Evolutionary conservation across 2,113 vertebrate species (phyloP).

Genomic region (Zapornia atra): DNA sequence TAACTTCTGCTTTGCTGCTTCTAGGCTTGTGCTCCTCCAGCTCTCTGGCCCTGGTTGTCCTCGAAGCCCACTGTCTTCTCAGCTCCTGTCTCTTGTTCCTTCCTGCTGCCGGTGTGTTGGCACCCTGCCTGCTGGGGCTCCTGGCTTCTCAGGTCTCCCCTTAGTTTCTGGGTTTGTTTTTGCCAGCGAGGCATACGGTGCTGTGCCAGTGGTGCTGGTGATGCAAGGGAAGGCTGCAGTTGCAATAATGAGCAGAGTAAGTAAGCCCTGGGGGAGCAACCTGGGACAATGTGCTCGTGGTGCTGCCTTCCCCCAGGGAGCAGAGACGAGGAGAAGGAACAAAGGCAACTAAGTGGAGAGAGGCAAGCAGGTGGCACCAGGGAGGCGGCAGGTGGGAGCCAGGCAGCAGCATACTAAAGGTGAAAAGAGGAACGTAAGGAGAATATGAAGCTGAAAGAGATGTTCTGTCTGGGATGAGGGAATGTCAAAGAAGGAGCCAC

Average conservation of each 20-base stretch:
- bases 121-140: background rate
- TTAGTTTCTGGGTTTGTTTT: background rate
- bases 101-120: background rate
- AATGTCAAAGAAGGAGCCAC: background rate
- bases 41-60: background rate
- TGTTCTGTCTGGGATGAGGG: background rate
- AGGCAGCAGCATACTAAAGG: background rate
- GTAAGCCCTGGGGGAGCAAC: background rate
- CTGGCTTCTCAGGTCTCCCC: background rate
- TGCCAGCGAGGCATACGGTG: fast-evolving
- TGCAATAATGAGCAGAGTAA: background rate
- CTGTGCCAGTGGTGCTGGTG: background rate
- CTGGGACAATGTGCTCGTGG: background rate
- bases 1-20: background rate
- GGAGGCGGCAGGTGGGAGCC: background rate
- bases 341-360: background rate
- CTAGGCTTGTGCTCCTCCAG: fast-evolving
- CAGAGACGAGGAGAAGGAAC: background rate
- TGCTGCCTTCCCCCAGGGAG: background rate
- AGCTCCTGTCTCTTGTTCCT: background rate
- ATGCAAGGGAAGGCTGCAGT: background rate
- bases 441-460: background rate
- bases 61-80: background rate
- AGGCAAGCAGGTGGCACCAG: background rate
- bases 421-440: background rate